A percentile compares a stretch with the other conserved stretches of the same genome.
These are phyloP conservation scores for Synergus umbraculus DNA, from an alignment of 2,888 invertebrate genomes.

Conservation along the genomic window DNA sequence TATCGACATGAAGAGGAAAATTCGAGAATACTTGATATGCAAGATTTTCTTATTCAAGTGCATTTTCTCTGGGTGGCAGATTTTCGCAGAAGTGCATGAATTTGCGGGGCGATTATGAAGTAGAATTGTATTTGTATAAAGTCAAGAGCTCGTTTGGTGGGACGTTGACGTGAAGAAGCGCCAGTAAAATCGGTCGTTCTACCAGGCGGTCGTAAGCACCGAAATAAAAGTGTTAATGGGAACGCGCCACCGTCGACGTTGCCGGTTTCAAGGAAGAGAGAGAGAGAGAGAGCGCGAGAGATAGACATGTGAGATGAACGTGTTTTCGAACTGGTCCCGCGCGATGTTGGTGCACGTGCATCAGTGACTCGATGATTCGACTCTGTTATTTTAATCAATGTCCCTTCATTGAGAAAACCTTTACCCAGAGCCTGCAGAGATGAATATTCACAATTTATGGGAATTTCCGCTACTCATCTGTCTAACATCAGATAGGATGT, in stretches of 20 bases:
- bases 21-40: not conserved
- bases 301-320: conserved; percentile 76
- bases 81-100: conserved; percentile 51
- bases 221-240: conserved; percentile 72
- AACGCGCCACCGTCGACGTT: conserved; percentile 61
- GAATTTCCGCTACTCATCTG: conserved; percentile 4
- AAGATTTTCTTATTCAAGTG: not conserved
- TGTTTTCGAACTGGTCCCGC: conserved; percentile 62
- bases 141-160: conserved; percentile 58
- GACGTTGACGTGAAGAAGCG: conserved; percentile 63
- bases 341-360: conserved; percentile 37
- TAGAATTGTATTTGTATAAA: conserved; percentile 58
- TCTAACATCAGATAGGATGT: not conserved
- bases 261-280: conserved; percentile 48
- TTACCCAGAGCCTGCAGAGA: not conserved
- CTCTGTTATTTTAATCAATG: conserved; percentile 30
- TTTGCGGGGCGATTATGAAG: conserved; percentile 53
- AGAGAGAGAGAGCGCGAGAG: conserved; percentile 21
- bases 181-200: conserved; percentile 68
- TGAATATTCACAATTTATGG: not conserved
- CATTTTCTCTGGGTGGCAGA: conserved; percentile 23
- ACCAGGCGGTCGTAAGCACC: conserved; percentile 61
- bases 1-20: not conserved
- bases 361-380: conserved; percentile 15
- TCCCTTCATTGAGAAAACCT: conserved; percentile 15